Base-by-base conservation (phyloP, 2,113 vertebrate species). In the Petromus typicus region DNA sequence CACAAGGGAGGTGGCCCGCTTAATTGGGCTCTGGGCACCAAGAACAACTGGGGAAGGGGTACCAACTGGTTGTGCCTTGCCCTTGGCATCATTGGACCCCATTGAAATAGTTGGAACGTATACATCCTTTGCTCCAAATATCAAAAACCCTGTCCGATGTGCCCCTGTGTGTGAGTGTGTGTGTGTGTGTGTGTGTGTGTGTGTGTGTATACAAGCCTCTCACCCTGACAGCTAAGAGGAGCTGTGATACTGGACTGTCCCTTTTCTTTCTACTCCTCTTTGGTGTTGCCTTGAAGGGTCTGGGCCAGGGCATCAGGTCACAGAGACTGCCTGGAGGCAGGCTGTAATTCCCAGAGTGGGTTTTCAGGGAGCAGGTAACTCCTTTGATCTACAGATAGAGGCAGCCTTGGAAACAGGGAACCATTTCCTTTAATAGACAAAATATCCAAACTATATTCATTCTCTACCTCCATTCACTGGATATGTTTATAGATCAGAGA, bases 11-110 rank as follows among this genome's bases (percentile, higher is more conserved):
- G 59, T 27, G 0, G 51, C 54, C 27, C 0, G 0, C 80, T 95
- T 96, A 95, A 88, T 94, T 95, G 96, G 93, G 94, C 76, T 63
- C 11, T 30, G 73, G 75, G 90, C 92, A 66, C 73, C 30, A 17
- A n/a, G 6, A 61, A 85, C 56, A 30, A 59, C 79, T 78, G 57
- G 61, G 5, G 45, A 88, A 67, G 64, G 37, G 80, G 64, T 79
- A 81, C 76, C 56, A n/a, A 76, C 43, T 45, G 45, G 22, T 83
- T 8, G 4, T 81, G 61, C 69, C 43, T 27, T 73, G 83, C 81
- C 89, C 48, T 86, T 96, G 86, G 94, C 83, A 91, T 67, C 17
- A 27, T 89, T 64, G 92, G 80, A 89, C 48, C 25, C 57, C 91
- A 61, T 56, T 90, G 93, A 97, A 96, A 95, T 48, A 71, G n/a